Evolutionary conservation across 2,888 invertebrate genomes (phyloP).

Genomic region (Hedychridium roseum): DNA sequence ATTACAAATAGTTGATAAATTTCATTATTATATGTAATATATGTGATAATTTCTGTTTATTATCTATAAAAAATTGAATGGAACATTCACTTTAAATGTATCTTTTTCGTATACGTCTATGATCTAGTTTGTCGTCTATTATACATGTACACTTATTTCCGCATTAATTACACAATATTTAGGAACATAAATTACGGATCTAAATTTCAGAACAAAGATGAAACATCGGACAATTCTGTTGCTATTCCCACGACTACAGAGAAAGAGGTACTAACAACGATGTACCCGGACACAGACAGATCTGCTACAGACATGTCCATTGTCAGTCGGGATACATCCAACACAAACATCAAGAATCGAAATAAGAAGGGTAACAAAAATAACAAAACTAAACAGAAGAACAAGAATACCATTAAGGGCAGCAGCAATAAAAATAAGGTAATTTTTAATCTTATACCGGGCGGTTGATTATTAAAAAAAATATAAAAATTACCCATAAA

Average conservation of each 20-base stretch:
- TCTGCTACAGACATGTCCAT: slow-evolving; percentile 3
- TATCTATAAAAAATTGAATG: no score
- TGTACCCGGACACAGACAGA: slow-evolving; percentile 12
- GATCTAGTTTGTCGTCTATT: no score
- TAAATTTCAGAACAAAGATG: slow-evolving; percentile 17
- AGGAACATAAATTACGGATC: not conserved
- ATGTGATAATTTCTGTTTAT: no score
- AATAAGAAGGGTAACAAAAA: slow-evolving; percentile 54
- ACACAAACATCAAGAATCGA: slow-evolving; percentile 59
- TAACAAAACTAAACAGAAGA: slow-evolving; percentile 34
- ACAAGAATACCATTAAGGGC: slow-evolving; percentile 22
- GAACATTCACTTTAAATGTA: no score
- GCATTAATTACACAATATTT: no score
- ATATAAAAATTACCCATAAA: no score
- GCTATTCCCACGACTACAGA: slow-evolving; percentile 9
- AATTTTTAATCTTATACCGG: no score
- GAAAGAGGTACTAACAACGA: slow-evolving; percentile 20
- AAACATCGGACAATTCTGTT: slow-evolving; percentile 10
- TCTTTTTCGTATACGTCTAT: no score
- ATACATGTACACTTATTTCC: no score
- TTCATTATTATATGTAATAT: no score
- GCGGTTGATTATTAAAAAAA: no score
- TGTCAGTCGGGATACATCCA: slow-evolving; percentile 20
- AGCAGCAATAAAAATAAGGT: slow-evolving; percentile 64
- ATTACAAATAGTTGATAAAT: no score